Percentiles rank a stretch among this genome's conserved stretches.
Evolutionary conservation across 1,140 invertebrate genomes (phyloP).

Genomic region (Gonioctena quinquepunctata): DNA sequence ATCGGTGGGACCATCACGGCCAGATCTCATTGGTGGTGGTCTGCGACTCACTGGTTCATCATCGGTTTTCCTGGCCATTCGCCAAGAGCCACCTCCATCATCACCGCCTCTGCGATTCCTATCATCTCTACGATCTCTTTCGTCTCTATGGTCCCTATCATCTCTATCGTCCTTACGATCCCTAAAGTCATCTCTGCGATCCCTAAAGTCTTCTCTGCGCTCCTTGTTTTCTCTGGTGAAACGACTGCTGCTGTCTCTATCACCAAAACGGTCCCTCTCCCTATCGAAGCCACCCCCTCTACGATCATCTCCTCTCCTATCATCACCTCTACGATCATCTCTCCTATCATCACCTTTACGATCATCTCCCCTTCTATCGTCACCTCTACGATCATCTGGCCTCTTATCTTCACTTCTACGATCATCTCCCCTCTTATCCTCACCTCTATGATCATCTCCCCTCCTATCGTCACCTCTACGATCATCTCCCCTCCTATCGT

Average conservation of each 20-base stretch:
- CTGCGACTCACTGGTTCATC: slow-evolving; percentile 15
- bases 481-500: slow-evolving; percentile 18
- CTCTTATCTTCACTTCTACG: background rate
- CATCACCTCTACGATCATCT: background rate
- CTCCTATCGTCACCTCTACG: slow-evolving; percentile 10
- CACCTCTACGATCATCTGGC: background rate
- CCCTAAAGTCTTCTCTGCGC: slow-evolving; percentile 13
- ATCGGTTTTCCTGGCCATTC: background rate
- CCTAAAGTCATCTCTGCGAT: slow-evolving; percentile 18
- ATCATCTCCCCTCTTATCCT: slow-evolving; percentile 6
- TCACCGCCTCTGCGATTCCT: slow-evolving; percentile 14
- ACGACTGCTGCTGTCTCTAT: slow-evolving; percentile 6
- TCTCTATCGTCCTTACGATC: slow-evolving; percentile 19
- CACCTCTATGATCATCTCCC: background rate
- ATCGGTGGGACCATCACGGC: background rate
- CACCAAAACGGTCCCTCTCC: background rate
- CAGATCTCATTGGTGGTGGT: background rate
- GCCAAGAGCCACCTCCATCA: slow-evolving; percentile 13
- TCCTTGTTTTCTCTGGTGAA: slow-evolving; percentile 8
- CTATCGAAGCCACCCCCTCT: background rate
- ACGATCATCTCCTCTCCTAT: slow-evolving; percentile 16
- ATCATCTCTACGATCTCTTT: slow-evolving; percentile 20
- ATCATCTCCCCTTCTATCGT: slow-evolving; percentile 6
- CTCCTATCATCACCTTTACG: background rate
- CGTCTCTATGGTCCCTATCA: slow-evolving; percentile 11